phyloP scores from a whole-genome alignment of 2,113 vertebrate genomes.

The Erythrocercus mccallii region DNA sequence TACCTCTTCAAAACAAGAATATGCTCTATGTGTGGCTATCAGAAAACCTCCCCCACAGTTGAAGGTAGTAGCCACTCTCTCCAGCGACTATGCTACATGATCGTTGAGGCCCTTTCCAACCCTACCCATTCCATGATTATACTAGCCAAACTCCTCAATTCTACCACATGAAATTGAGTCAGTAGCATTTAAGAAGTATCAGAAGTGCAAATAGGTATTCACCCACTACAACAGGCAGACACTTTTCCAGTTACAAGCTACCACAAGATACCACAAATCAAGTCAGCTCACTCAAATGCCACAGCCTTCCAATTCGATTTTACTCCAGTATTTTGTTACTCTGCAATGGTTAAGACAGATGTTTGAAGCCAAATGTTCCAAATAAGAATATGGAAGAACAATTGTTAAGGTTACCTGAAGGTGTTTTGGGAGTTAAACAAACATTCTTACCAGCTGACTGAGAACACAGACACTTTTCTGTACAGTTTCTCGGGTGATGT shows the following conservation, averaged over 20 bases:
- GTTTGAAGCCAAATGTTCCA: neutral
- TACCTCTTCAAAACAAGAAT: neutral
- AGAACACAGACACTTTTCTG: constrained; percentile 99
- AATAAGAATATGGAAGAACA: neutral
- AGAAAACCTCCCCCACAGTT: neutral
- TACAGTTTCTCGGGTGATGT: constrained; percentile 95
- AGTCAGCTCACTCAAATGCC: neutral
- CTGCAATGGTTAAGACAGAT: neutral
- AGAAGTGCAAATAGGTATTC: neutral
- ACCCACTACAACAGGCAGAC: neutral
- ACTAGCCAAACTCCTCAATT: neutral
- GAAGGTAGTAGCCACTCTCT: neutral
- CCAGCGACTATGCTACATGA: neutral
- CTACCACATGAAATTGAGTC: neutral
- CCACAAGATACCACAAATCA: neutral
- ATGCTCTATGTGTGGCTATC: neutral
- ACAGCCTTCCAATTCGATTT: neutral
- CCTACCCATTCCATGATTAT: neutral
- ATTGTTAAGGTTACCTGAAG: neutral
- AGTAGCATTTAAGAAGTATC: neutral
- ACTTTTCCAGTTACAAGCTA: neutral
- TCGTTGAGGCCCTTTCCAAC: neutral
- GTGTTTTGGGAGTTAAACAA: neutral
- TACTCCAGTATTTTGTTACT: neutral
- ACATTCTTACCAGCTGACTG: constrained; percentile 91